These are phyloP conservation scores for Takifugu flavidus DNA, from an alignment of 2,113 vertebrate genomes.

Conservation along the genomic window DNA sequence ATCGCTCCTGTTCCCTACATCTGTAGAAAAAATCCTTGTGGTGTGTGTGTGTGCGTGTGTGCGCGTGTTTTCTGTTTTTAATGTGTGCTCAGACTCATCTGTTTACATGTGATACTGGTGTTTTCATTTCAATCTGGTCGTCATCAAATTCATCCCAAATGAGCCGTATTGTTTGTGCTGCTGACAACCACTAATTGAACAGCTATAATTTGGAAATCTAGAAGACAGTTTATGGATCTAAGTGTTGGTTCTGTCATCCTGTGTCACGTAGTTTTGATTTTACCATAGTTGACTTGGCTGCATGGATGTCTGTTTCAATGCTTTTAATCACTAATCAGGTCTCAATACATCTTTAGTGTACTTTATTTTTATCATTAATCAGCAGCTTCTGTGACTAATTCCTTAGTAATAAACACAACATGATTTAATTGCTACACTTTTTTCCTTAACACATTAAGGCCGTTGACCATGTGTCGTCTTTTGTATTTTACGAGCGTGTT, in stretches of 20 bases:
- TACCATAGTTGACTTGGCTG: constrained; percentile 9
- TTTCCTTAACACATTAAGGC: neutral
- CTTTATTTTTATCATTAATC: too few species aligned
- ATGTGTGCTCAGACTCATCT: neutral
- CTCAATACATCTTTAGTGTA: neutral
- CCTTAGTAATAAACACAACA: neutral
- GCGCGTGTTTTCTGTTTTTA: constrained; percentile 2
- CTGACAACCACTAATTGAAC: constrained; percentile 47
- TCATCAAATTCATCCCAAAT: neutral
- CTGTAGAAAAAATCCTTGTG: constrained; percentile 26
- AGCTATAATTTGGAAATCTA: constrained; percentile 40
- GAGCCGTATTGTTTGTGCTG: constrained; percentile 33
- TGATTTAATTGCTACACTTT: neutral
- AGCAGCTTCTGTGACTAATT: too few species aligned
- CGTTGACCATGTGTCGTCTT: neutral
- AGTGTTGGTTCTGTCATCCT: constrained; percentile 26
- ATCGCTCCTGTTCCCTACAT: constrained; percentile 29
- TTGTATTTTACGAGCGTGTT: too few species aligned
- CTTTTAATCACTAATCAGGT: neutral
- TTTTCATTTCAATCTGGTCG: neutral
- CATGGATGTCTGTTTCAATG: neutral
- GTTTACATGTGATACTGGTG: neutral
- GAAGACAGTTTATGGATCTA: constrained; percentile 10
- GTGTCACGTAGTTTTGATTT: constrained; percentile 26
- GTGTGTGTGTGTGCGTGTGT: constrained; percentile 27